Conservation (phyloP, 2,113 vertebrate species). For the Microtus ochrogaster region DNA sequence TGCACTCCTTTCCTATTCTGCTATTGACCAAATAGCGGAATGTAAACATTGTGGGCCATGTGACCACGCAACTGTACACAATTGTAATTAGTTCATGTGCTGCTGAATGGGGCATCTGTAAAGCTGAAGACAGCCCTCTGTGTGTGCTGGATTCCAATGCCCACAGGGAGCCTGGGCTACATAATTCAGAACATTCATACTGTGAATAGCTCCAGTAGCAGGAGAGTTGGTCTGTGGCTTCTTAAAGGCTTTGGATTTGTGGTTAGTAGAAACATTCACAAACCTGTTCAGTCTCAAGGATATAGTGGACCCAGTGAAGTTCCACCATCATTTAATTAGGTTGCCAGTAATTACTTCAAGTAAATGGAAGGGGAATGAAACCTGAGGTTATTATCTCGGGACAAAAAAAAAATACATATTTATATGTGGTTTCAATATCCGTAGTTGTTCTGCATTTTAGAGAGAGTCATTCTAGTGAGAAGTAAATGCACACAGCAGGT, state of each 20-base stretch:
- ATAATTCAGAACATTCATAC: slow-evolving; percentile 79
- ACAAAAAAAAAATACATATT: slow-evolving; percentile 47
- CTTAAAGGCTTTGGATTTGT: slow-evolving; percentile 63
- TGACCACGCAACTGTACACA: slow-evolving; percentile 72
- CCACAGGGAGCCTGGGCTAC: slow-evolving; percentile 5
- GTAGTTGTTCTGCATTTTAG: slow-evolving; percentile 54
- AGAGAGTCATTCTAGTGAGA: not conserved
- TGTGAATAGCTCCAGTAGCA: slow-evolving; percentile 71
- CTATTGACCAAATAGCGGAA: slow-evolving; percentile 73
- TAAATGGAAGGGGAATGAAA: slow-evolving; percentile 58
- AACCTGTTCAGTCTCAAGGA: slow-evolving; percentile 63
- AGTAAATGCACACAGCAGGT: slow-evolving; percentile 10
- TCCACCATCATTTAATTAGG: slow-evolving; percentile 72
- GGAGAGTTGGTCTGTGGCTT: slow-evolving; percentile 65
- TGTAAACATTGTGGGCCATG: slow-evolving; percentile 60
- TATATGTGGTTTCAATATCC: slow-evolving; percentile 72
- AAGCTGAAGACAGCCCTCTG: slow-evolving; percentile 78
- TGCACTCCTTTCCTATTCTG: slow-evolving; percentile 70
- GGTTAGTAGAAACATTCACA: slow-evolving; percentile 65
- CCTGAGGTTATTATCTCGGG: slow-evolving; percentile 56
- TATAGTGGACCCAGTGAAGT: slow-evolving; percentile 60
- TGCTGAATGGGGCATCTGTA: slow-evolving; percentile 82
- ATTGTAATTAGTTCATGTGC: slow-evolving; percentile 77
- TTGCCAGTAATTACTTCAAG: slow-evolving; percentile 79
- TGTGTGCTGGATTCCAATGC: slow-evolving; percentile 55